Conservation (phyloP, 2,797 vertebrate genomes). For the Enteromius afrohamiltoni region DNA sequence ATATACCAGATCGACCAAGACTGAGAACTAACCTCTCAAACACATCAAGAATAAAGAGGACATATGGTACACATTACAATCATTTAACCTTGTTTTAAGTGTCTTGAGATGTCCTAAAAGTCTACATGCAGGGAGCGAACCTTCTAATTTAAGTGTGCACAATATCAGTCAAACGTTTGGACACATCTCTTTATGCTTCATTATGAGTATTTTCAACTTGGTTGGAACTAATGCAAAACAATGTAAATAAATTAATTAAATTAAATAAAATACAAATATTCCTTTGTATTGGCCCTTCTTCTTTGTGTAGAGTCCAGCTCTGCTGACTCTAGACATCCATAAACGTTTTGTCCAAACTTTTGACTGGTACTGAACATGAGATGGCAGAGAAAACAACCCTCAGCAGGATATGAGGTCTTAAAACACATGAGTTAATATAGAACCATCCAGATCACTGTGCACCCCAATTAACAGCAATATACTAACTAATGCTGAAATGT, state of each 20-base stretch:
- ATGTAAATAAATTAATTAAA: background rate
- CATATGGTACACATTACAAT: background rate
- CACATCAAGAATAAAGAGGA: background rate
- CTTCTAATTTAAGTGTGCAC: background rate
- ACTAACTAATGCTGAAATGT: background rate
- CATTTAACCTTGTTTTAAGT: background rate
- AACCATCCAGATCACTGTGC: background rate
- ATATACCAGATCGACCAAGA: background rate
- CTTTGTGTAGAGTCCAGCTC: background rate
- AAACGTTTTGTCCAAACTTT: background rate
- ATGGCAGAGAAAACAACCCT: slow-evolving; percentile 12
- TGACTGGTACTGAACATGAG: slow-evolving; percentile 4
- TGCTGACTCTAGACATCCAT: background rate
- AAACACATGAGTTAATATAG: background rate
- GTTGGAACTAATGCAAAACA: background rate
- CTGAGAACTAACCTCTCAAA: background rate
- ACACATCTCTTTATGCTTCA: background rate
- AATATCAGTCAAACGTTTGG: slow-evolving; percentile 12
- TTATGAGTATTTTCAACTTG: background rate
- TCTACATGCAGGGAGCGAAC: background rate
- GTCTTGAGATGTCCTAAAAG: background rate
- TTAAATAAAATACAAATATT: too few species aligned
- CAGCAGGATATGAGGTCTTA: slow-evolving; percentile 47
- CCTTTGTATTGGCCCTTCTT: background rate
- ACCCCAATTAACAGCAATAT: background rate